A percentile compares a stretch with the other conserved stretches of the same genome.
Conservation (phyloP, 2,113 vertebrate species). For the Tachycineta bicolor region DNA sequence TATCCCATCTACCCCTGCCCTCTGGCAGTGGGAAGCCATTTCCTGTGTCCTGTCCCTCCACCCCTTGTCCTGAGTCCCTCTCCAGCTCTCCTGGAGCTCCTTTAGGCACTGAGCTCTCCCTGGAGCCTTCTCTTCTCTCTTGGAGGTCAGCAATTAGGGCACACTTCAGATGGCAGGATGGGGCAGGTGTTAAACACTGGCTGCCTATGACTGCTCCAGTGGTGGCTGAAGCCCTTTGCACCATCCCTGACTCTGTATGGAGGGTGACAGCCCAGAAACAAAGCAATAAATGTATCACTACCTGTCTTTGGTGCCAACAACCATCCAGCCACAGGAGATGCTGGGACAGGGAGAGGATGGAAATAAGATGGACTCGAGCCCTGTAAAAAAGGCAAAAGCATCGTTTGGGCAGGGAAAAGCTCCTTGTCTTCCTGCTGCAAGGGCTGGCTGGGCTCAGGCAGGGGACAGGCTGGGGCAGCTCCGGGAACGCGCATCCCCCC, state of each 20-base stretch:
- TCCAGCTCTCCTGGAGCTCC: background rate
- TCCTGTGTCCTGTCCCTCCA: background rate
- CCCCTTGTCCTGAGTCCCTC: rapidly evolving
- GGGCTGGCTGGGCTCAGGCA: no score
- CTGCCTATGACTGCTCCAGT: background rate
- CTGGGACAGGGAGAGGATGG: background rate
- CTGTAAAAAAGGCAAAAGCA: background rate
- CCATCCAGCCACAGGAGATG: background rate
- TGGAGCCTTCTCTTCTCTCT: background rate
- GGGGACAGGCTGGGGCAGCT: background rate
- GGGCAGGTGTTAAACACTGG: background rate
- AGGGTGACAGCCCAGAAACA: background rate
- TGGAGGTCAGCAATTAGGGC: background rate
- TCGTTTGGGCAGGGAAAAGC: rapidly evolving
- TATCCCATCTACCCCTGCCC: rapidly evolving
- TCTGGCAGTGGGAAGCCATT: background rate
- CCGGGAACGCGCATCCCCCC: background rate
- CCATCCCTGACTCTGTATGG: rapidly evolving
- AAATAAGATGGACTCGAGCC: rapidly evolving
- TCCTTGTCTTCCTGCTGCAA: rapidly evolving
- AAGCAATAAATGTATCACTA: rapidly evolving
- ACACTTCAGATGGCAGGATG: background rate
- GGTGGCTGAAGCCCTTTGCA: background rate
- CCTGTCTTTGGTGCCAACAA: background rate
- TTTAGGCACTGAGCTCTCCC: rapidly evolving